Percentiles rank a stretch among this genome's conserved stretches.
phyloP scores from a whole-genome alignment of 2,888 invertebrate genomes.

The Thereva unica region DNA sequence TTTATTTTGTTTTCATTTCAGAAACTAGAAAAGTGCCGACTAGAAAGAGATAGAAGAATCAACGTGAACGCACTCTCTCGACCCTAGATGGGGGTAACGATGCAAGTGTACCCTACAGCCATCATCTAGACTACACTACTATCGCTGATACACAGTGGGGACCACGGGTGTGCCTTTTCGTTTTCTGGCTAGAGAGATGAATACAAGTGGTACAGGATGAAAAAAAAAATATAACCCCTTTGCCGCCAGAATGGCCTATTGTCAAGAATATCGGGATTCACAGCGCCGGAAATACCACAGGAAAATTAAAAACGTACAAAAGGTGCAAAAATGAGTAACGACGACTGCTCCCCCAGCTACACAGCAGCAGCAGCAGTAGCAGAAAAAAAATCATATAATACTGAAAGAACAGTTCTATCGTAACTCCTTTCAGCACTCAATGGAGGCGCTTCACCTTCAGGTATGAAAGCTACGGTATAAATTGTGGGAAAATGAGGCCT shows the following conservation, averaged over 20 bases:
- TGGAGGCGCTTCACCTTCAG: conserved; percentile 1
- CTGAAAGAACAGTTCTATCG: conserved; percentile 26
- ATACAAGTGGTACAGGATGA: conserved; percentile 12
- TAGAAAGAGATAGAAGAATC: background rate
- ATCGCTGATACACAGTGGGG: background rate
- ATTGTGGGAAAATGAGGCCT: conserved; percentile 12
- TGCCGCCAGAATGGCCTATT: conserved; percentile 16
- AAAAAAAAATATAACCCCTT: background rate
- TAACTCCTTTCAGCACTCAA: conserved; percentile 3
- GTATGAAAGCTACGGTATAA: conserved; percentile 7
- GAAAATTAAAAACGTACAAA: conserved; percentile 43
- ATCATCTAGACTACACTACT: background rate
- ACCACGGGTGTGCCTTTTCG: conserved; percentile 14
- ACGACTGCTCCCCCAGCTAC: background rate
- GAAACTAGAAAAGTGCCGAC: conserved; percentile 16
- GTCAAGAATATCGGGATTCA: conserved; percentile 34
- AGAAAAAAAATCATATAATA: conserved; percentile 4
- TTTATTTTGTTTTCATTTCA: conserved; percentile 26
- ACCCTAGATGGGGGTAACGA: background rate
- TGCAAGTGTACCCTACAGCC: background rate
- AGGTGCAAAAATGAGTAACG: conserved; percentile 40
- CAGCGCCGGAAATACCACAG: conserved; percentile 43
- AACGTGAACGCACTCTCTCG: conserved; percentile 12
- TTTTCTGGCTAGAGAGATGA: conserved; percentile 3
- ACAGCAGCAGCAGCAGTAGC: background rate